Percentiles rank a stretch among this genome's conserved stretches.
Evolutionary conservation across 1,140 invertebrate genomes (phyloP).

Genomic region (Drosophila funebris): DNA sequence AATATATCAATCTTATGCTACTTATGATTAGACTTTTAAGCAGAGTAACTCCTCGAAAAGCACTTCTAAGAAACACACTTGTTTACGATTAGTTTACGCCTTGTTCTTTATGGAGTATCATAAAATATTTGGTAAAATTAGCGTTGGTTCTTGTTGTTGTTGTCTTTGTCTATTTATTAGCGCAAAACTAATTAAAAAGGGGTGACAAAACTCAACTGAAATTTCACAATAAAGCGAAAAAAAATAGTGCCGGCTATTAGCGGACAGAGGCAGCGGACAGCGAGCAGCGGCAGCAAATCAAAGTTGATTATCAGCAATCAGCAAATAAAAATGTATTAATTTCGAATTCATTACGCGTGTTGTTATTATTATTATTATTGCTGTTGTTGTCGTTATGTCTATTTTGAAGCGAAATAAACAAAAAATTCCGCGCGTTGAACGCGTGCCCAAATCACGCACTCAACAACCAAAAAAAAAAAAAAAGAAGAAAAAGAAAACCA

Average conservation of each 20-base stretch:
- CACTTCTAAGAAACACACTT: neutral
- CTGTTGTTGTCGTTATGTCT: constrained; percentile 12
- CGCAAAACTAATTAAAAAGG: constrained; percentile 48
- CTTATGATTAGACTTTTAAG: no score
- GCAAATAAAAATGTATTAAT: constrained; percentile 67
- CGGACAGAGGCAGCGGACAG: neutral
- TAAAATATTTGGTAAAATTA: neutral
- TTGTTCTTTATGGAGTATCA: neutral
- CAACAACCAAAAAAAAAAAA: neutral
- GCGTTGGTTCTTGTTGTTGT: constrained; percentile 3
- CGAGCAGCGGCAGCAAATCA: constrained; percentile 37
- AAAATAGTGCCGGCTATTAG: neutral
- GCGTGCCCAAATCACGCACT: constrained; percentile 67
- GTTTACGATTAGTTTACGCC: neutral
- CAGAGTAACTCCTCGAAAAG: no score
- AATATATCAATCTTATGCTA: no score
- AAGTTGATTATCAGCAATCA: constrained; percentile 48
- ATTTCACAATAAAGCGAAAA: constrained; percentile 47
- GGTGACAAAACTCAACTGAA: constrained; percentile 35
- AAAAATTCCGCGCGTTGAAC: constrained; percentile 54
- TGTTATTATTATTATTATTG: constrained; percentile 36
- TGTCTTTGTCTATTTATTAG: constrained; percentile 26
- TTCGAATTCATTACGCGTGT: constrained; percentile 60
- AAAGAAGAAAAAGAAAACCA: constrained; percentile 7
- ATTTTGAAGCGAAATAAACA: constrained; percentile 5